Conservation (phyloP, 2,113 vertebrate genomes). For the Centrocercus urophasianus region DNA sequence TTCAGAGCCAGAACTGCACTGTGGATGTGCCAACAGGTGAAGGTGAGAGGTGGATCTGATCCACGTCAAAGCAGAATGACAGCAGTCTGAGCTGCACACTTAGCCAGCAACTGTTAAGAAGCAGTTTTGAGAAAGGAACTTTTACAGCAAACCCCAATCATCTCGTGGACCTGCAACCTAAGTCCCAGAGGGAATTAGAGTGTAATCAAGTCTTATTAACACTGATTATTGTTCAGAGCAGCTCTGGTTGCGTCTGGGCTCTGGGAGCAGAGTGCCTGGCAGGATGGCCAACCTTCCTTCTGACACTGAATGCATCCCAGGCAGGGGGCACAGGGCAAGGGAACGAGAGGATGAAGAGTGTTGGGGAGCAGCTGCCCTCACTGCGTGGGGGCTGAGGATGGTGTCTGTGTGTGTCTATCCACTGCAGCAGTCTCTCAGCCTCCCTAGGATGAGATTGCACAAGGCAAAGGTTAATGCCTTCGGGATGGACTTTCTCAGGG, state of each 20-base stretch:
- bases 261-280: not conserved
- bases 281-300: not conserved
- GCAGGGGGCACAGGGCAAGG: not conserved
- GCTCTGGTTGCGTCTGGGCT: not conserved
- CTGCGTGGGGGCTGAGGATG: not conserved
- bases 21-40: not conserved
- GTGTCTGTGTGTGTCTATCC: not conserved
- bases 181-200: not conserved
- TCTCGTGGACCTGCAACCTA: not conserved
- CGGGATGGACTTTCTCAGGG: not conserved
- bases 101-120: not conserved
- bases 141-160: not conserved
- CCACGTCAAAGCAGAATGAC: fast-evolving
- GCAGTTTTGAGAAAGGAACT: not conserved
- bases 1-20: not conserved
- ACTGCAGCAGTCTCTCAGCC: fast-evolving
- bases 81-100: not conserved
- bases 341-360: not conserved
- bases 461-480: not conserved
- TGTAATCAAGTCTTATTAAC: not conserved
- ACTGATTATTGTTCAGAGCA: not conserved
- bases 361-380: fast-evolving
- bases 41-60: not conserved
- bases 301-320: fast-evolving
- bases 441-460: not conserved